phyloP scores from a whole-genome alignment of 2,797 vertebrate species.

The Orientallactaga sibirica region DNA sequence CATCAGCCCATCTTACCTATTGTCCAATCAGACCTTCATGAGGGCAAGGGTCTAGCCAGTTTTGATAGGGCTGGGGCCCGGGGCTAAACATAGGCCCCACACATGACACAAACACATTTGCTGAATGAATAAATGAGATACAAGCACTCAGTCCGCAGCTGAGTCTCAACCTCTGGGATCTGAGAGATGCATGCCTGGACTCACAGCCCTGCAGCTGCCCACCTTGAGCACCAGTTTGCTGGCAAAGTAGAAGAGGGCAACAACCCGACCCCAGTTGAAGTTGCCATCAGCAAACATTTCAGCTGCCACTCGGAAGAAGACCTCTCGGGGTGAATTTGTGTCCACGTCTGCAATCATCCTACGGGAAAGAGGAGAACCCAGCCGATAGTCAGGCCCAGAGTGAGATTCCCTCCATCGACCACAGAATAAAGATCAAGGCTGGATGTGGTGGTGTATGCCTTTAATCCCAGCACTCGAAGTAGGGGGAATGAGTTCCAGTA shows the following conservation, averaged over 20 bases:
- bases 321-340: conserved; percentile 90
- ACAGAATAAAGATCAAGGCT: background rate
- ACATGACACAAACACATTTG: background rate
- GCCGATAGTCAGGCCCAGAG: too few relatives aligned
- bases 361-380: background rate
- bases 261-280: conserved; percentile 97
- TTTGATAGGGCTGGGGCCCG: background rate
- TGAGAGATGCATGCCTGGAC: background rate
- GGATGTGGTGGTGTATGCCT: too few relatives aligned
- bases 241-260: conserved; percentile 97
- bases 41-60: background rate
- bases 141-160: background rate
- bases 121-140: background rate
- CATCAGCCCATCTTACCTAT: background rate
- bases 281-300: conserved; percentile 96
- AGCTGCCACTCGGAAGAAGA: conserved; percentile 93
- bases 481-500: too few relatives aligned
- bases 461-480: background rate
- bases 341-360: conserved; percentile 94
- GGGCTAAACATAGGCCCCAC: background rate
- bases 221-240: conserved; percentile 95
- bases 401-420: background rate
- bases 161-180: background rate
- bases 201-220: conserved; percentile 1
- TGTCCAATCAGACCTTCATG: rapidly evolving